phyloP scores from a whole-genome alignment of 2,888 invertebrate species.

The Chironomus tentans region DNA sequence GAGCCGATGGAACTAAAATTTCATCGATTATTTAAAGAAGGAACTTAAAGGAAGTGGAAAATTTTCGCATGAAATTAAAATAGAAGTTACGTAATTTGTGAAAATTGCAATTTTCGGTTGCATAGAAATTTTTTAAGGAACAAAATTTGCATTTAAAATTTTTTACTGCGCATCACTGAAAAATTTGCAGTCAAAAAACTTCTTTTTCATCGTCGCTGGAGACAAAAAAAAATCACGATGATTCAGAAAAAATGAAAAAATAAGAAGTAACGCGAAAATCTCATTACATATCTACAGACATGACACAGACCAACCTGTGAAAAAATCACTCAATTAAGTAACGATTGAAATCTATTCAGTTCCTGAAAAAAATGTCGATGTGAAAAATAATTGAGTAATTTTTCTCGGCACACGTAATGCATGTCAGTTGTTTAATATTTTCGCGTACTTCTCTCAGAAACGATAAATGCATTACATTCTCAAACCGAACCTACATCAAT shows the following conservation, averaged over 20 bases:
- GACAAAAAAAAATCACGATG: not conserved
- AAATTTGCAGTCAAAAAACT: not conserved
- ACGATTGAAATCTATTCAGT: not conserved
- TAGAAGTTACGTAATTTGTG: slow-evolving; percentile 20
- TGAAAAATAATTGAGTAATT: not conserved
- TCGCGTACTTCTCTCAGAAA: not conserved
- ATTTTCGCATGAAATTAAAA: not conserved
- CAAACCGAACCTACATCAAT: not conserved
- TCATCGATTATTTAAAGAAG: not conserved
- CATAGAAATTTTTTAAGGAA: not conserved
- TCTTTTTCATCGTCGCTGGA: not conserved
- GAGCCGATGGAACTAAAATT: too few relatives aligned
- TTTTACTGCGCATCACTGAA: not conserved
- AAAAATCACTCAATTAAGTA: not conserved
- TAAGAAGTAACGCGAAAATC: not conserved
- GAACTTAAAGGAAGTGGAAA: not conserved
- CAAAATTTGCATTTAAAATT: not conserved
- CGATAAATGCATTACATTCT: not conserved
- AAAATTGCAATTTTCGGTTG: not conserved
- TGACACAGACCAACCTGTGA: not conserved
- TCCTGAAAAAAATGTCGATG: too few relatives aligned
- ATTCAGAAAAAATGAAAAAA: not conserved
- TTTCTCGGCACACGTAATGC: not conserved
- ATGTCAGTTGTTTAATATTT: not conserved
- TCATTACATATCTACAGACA: not conserved